phyloP scores from a whole-genome alignment of 35 echinoderm and acorn worm species.

The Lytechinus variegatus region DNA sequence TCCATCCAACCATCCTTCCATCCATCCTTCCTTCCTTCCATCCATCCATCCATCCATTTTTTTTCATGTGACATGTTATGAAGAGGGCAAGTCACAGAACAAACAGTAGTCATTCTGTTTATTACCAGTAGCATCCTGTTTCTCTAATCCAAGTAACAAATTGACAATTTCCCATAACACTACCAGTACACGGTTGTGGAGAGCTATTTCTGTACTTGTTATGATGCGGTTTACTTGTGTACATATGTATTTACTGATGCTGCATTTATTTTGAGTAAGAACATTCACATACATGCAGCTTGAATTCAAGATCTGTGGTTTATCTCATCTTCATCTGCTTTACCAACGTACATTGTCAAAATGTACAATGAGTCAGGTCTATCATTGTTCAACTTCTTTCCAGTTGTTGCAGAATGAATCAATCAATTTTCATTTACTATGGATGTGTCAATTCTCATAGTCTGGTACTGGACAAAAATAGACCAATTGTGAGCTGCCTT shows the following conservation, averaged over 20 bases:
- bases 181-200: not conserved
- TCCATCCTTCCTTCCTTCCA: too few species aligned
- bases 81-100: not conserved
- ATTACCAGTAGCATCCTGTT: not conserved
- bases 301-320: not conserved
- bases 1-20: too few species aligned
- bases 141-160: not conserved
- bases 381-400: not conserved
- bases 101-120: not conserved
- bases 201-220: not conserved
- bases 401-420: not conserved
- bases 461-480: not conserved
- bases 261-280: too few species aligned
- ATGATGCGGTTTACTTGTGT: not conserved
- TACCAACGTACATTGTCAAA: not conserved
- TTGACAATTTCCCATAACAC: conserved; percentile 29
- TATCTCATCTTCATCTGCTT: too few species aligned
- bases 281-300: too few species aligned
- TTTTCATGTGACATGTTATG: not conserved
- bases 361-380: not conserved
- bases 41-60: too few species aligned
- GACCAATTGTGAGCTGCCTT: not conserved
- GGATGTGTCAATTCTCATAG: not conserved
- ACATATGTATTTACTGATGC: not conserved
- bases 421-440: too few species aligned